phyloP scores from a whole-genome alignment of 2,888 invertebrate species.

The Epirrita christyi region DNA sequence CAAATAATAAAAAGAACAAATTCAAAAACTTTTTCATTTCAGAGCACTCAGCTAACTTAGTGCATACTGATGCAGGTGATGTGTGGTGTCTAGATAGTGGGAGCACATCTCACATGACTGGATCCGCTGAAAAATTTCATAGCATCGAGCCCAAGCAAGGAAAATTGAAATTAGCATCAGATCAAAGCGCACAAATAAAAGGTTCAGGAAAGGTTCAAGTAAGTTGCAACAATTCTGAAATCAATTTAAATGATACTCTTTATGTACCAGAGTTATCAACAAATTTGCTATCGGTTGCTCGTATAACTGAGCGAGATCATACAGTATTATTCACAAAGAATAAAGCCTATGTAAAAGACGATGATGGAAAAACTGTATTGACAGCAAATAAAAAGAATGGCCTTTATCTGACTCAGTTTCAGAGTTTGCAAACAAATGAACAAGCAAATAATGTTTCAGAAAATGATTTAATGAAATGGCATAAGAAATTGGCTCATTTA shows the following conservation, averaged over 20 bases:
- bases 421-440: neutral
- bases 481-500: neutral
- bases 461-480: slow-evolving; percentile 2
- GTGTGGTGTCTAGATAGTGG: too few relatives aligned
- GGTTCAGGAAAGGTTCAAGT: neutral
- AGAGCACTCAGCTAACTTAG: too few relatives aligned
- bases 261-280: neutral
- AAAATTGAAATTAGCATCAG: neutral
- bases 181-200: neutral
- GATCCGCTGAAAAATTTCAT: too few relatives aligned
- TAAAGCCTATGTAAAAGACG: neutral
- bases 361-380: neutral
- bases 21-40: too few relatives aligned
- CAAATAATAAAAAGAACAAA: too few relatives aligned
- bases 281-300: neutral
- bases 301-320: neutral
- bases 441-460: neutral
- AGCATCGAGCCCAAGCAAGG: too few relatives aligned
- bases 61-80: too few relatives aligned
- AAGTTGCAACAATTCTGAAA: neutral
- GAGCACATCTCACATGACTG: too few relatives aligned
- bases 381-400: neutral
- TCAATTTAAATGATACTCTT: neutral
- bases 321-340: neutral
- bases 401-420: neutral